Percentiles rank a stretch among this genome's conserved stretches.
Evolutionary conservation across 2,113 vertebrate species (phyloP).

Genomic region (Cyprinus carpio): DNA sequence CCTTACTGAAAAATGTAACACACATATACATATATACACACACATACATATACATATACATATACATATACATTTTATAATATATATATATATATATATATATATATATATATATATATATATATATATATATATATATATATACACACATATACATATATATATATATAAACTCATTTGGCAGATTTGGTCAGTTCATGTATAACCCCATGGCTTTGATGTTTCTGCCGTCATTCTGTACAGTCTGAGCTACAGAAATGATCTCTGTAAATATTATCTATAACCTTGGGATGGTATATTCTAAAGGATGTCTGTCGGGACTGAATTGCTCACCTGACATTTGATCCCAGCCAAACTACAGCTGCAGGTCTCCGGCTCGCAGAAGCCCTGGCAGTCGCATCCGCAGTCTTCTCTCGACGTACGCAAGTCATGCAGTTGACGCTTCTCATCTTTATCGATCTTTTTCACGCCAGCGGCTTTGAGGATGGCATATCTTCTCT

Average conservation of each 20-base stretch:
- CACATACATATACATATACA: too few species aligned
- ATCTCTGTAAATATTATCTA: not conserved
- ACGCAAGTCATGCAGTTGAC: slow-evolving; percentile 87
- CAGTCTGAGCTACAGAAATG: not conserved
- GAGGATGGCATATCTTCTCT: slow-evolving; percentile 83
- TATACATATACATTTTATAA: too few species aligned
- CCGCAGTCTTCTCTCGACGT: slow-evolving; percentile 92
- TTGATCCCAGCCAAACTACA: slow-evolving; percentile 94
- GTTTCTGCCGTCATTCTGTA: not conserved
- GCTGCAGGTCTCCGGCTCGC: slow-evolving; percentile 92
- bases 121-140: too few species aligned
- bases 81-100: too few species aligned
- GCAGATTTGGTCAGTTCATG: too few species aligned
- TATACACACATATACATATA: too few species aligned
- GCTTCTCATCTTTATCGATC: slow-evolving; percentile 92
- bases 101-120: too few species aligned
- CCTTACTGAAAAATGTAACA: too few species aligned
- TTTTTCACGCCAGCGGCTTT: slow-evolving; percentile 88
- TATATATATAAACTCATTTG: too few species aligned
- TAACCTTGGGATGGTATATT: not conserved
- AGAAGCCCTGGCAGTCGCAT: slow-evolving; percentile 89
- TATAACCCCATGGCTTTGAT: too few species aligned
- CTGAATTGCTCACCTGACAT: slow-evolving; percentile 83
- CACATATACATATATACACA: too few species aligned
- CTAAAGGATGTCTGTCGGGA: not conserved